A percentile compares a stretch with the other conserved stretches of the same genome.
phyloP scores from a whole-genome alignment of 2,888 invertebrate species.

The Oxytorus armatus region DNA sequence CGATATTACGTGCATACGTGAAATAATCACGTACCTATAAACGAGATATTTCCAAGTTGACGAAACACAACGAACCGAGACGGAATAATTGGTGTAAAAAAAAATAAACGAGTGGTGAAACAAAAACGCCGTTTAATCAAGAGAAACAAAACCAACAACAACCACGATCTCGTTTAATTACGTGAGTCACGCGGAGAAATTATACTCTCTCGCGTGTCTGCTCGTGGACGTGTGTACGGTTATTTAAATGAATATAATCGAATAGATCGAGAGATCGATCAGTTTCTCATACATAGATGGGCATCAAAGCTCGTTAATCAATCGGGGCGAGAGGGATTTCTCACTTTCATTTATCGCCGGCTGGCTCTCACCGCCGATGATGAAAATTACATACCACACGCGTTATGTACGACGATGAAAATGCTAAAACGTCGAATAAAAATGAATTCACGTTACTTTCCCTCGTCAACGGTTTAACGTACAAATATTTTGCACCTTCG shows the following conservation, averaged over 20 bases:
- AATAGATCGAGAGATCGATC: conserved; percentile 23
- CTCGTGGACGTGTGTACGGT: conserved; percentile 8
- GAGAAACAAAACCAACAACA: not conserved
- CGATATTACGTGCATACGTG: conserved; percentile 8
- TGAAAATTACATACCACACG: conserved; percentile 5
- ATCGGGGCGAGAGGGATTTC: conserved; percentile 53
- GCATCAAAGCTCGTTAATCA: conserved; percentile 47
- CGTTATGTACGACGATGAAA: conserved; percentile 27
- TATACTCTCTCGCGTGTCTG: not conserved
- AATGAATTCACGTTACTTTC: conserved; percentile 47
- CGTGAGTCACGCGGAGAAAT: too few relatives aligned
- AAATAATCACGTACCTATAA: too few relatives aligned
- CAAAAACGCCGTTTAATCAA: not conserved
- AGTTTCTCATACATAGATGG: conserved; percentile 10
- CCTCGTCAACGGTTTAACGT: conserved; percentile 42
- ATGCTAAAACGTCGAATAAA: conserved; percentile 42
- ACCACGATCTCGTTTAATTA: too few relatives aligned
- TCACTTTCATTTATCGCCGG: conserved; percentile 51
- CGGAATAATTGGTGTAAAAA: not conserved
- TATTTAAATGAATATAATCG: conserved; percentile 42
- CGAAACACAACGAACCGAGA: too few relatives aligned
- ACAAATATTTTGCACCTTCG: conserved; percentile 16
- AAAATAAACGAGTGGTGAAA: not conserved
- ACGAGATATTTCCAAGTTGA: too few relatives aligned
- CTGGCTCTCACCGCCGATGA: conserved; percentile 25